A percentile compares a stretch with the other conserved stretches of the same genome.
These are phyloP conservation scores for Charadrius vociferus DNA, from an alignment of 2,113 vertebrate genomes.

Conservation along the genomic window DNA sequence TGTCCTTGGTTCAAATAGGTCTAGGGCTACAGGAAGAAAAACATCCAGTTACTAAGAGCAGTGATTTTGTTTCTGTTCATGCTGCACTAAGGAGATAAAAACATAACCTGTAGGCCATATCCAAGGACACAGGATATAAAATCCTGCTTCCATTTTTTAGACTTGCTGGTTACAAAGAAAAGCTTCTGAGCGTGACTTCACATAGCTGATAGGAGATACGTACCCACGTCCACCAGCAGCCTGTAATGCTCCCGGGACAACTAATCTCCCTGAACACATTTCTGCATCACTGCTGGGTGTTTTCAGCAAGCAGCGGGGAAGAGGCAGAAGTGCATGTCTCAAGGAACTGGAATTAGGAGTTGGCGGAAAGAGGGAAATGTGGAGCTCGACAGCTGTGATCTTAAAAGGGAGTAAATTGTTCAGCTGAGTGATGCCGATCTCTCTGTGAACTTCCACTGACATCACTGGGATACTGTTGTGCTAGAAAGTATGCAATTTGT, in stretches of 20 bases:
- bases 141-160: not conserved
- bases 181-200: not conserved
- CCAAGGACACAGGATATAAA: not conserved
- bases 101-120: not conserved
- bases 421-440: slow-evolving; percentile 9
- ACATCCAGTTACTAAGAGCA: not conserved
- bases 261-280: not conserved
- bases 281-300: not conserved
- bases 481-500: slow-evolving; percentile 46
- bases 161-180: not conserved
- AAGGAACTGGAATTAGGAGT: not conserved
- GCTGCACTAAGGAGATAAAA: not conserved
- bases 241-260: not conserved
- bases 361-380: not conserved
- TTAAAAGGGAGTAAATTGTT: slow-evolving; percentile 37
- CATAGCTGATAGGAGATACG: not conserved
- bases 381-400: not conserved
- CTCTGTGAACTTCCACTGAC: slow-evolving; percentile 54
- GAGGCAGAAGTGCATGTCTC: not conserved
- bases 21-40: not conserved
- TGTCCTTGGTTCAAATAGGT: not conserved
- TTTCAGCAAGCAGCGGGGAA: not conserved
- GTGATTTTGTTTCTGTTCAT: not conserved
- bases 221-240: fast-evolving
- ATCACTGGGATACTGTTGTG: slow-evolving; percentile 28